Percentiles rank a stretch among this genome's conserved stretches.
Evolutionary conservation across 2,113 vertebrate species (phyloP).

Genomic region (Dissostichus mawsoni): DNA sequence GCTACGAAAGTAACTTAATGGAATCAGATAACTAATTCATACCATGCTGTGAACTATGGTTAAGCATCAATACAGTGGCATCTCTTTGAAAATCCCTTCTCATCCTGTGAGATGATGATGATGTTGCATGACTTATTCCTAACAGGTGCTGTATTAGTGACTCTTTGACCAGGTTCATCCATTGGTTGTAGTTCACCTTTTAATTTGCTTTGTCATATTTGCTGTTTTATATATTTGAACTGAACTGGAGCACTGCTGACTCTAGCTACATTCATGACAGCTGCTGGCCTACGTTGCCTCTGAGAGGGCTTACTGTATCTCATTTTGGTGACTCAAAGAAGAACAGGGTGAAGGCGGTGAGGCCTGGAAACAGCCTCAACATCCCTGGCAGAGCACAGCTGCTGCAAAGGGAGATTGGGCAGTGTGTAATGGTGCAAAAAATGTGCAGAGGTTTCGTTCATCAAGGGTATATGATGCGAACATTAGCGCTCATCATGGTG

Average conservation of each 20-base stretch:
- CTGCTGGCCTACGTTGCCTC: conserved; percentile 6
- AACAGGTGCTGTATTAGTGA: neutral
- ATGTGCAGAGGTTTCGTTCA: neutral
- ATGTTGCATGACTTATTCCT: neutral
- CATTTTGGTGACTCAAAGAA: neutral
- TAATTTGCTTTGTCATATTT: neutral
- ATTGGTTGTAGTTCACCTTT: neutral
- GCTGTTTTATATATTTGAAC: neutral
- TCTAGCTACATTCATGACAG: neutral
- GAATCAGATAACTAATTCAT: neutral
- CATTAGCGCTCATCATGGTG: neutral
- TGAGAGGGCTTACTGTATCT: neutral
- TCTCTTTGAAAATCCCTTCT: neutral
- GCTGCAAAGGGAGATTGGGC: neutral
- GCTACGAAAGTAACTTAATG: neutral
- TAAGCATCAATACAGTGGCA: too few relatives aligned
- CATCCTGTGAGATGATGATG: neutral
- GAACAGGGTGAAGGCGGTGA: neutral
- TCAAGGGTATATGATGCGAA: neutral
- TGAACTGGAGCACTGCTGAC: neutral
- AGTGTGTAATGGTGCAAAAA: neutral
- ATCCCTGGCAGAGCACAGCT: neutral
- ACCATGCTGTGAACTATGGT: neutral
- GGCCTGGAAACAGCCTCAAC: neutral
- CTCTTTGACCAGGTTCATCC: neutral